Conservation (phyloP, 2,113 vertebrate genomes). For the Falco punctatus region DNA sequence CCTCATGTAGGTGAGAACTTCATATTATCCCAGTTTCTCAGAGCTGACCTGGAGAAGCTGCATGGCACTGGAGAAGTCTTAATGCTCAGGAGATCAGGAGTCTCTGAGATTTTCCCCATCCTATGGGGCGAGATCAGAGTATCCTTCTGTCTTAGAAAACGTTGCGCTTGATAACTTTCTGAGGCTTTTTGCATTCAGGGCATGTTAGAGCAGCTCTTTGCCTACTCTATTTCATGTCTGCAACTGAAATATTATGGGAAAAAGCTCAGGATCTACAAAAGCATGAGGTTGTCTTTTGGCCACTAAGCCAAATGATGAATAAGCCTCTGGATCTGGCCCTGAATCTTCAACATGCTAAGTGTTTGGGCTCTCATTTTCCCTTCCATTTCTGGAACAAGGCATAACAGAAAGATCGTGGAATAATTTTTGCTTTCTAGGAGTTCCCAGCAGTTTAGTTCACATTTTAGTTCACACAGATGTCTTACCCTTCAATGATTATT, state of each 20-base stretch:
- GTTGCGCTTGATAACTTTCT: background rate
- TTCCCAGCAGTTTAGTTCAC: background rate
- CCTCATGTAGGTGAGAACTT: background rate
- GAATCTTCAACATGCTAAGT: accelerated
- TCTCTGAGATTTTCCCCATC: background rate
- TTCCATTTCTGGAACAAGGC: background rate
- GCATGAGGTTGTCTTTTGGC: background rate
- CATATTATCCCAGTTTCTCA: background rate
- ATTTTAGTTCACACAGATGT: background rate
- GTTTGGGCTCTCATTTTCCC: background rate
- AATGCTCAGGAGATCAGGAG: background rate
- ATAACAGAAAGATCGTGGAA: background rate
- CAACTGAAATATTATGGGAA: background rate
- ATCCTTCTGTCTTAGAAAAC: background rate
- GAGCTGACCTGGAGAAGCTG: background rate
- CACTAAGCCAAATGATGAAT: background rate
- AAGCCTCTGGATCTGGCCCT: background rate
- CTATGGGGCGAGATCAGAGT: background rate
- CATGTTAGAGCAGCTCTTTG: background rate
- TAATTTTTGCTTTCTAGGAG: background rate
- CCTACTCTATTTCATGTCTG: background rate
- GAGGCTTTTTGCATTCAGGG: background rate
- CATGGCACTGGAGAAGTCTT: background rate
- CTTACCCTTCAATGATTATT: background rate
- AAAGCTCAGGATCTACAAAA: background rate